A percentile compares a stretch with the other conserved stretches of the same genome.
Conservation (phyloP, 2,113 vertebrate species). For the Neoarius graeffei region DNA sequence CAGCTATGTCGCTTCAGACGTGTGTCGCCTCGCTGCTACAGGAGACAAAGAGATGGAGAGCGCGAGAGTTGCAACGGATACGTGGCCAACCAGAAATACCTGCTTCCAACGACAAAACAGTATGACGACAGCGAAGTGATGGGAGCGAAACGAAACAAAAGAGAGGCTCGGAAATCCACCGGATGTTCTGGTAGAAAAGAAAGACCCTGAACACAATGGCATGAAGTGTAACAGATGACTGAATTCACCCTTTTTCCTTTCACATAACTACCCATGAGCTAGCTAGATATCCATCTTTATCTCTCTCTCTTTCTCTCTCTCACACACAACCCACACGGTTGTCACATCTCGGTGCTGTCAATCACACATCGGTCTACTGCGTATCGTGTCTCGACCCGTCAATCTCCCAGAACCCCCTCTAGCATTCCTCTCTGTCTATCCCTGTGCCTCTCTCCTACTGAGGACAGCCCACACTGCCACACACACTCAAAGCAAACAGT, state of each 20-base stretch:
- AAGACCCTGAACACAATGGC: not conserved
- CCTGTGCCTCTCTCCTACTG: slow-evolving; percentile 17
- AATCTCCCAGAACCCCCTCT: slow-evolving; percentile 44
- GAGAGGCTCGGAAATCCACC: not conserved
- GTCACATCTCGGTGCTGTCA: slow-evolving; percentile 54
- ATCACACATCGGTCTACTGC: slow-evolving; percentile 43
- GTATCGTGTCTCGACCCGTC: slow-evolving; percentile 42
- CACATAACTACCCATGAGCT: not conserved
- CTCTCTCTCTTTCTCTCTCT: not conserved
- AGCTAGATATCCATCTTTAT: not conserved
- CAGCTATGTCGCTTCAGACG: slow-evolving; percentile 30
- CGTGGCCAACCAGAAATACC: slow-evolving; percentile 34
- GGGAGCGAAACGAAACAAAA: not conserved
- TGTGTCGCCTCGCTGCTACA: not conserved
- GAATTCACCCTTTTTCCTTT: not conserved
- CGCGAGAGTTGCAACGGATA: slow-evolving; percentile 21
- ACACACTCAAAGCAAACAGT: slow-evolving; percentile 18
- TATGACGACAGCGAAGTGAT: not conserved
- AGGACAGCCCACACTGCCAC: not conserved
- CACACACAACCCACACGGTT: slow-evolving; percentile 36
- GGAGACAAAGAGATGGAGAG: slow-evolving; percentile 5
- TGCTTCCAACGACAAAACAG: slow-evolving; percentile 30
- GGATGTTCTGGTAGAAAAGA: not conserved
- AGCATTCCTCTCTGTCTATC: slow-evolving; percentile 47
- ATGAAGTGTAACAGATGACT: not conserved